phyloP scores from a whole-genome alignment of 2,113 vertebrate genomes.

The Rissa tridactyla region DNA sequence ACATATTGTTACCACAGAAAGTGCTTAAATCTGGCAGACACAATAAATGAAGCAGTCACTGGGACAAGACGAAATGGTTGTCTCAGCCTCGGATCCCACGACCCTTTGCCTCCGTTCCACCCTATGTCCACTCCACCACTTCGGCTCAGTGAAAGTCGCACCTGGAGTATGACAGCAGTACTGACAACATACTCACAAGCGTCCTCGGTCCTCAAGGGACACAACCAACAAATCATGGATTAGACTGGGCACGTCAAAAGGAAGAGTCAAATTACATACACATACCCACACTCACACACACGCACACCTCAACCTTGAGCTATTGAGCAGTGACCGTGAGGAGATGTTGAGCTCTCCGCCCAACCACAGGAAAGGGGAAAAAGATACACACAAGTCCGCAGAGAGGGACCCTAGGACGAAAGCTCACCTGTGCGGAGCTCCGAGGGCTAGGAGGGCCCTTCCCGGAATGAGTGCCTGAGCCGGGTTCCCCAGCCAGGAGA shows the following conservation, averaged over 20 bases:
- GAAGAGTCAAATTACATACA: neutral
- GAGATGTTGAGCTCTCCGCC: fast-evolving
- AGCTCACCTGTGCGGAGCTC: conserved; percentile 11
- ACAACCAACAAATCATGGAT: fast-evolving
- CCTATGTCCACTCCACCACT: neutral
- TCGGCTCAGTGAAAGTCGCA: fast-evolving
- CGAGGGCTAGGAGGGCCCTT: neutral
- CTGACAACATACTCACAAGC: neutral
- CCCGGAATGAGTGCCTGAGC: neutral
- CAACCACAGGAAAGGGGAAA: fast-evolving
- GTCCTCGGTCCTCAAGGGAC: neutral
- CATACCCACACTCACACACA: fast-evolving
- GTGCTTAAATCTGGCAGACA: neutral
- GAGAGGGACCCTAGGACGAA: fast-evolving
- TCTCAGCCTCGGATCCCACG: fast-evolving
- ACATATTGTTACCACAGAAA: neutral
- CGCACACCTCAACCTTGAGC: fast-evolving
- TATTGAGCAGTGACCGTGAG: fast-evolving
- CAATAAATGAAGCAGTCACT: neutral
- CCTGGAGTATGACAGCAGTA: neutral
- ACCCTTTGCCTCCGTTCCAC: fast-evolving
- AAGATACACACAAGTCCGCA: fast-evolving
- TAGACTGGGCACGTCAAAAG: neutral
- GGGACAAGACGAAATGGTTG: fast-evolving
- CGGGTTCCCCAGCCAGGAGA: neutral